Evolutionary conservation across 2,888 invertebrate species (phyloP), one percentile per base, ranked within the genome.

Genomic region (Cephus rjabovi): DNA sequence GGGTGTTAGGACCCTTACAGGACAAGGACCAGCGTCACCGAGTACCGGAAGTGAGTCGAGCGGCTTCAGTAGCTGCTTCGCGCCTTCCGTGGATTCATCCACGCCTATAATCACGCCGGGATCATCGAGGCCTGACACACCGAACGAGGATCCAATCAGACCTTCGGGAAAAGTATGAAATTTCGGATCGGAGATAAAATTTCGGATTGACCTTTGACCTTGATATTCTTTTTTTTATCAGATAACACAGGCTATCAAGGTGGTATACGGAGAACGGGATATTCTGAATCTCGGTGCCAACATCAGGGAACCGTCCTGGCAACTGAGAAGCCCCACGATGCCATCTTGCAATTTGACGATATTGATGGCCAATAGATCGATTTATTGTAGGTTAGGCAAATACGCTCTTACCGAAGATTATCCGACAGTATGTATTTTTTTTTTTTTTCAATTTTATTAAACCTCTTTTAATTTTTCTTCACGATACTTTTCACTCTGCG

Each of bases 331-430:
- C 75, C 93, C 94, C 12, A 90, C 90, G 85, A 92, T 94, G 91
- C 94, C 94, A 9, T 92, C 93, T 12, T 93, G 93, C 89, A 93
- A 94, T 87, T 93, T 93, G 15, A 91, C 92, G n/a, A 91, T 93
- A 86, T 94, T 93, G 92, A 93, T 94, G 87, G 93, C 93, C 84
- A 94, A 94, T 91, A 93, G 94, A 86, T 94, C 94, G 74, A 93
- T 94, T 90, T 94, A 94, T 86, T 93, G 94, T 89, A 93, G 94
- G 76, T 91, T 94, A 86, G 93, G 94, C 11, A 93, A 93, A 12
- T 92, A 93, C 80, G 93, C 93, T 84, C 92, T 93, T 81, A 92
- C 92, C 87, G 93, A 93, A 89, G 94, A 94, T 91, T 94, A 94
- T 86, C 93, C 93, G 90, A 93, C 92, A 87, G 93, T 93, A 83